Evolutionary conservation across 1,140 invertebrate species (phyloP), one percentile per base, ranked within the genome.

Genomic region (Muscidifurax raptorellus): DNA sequence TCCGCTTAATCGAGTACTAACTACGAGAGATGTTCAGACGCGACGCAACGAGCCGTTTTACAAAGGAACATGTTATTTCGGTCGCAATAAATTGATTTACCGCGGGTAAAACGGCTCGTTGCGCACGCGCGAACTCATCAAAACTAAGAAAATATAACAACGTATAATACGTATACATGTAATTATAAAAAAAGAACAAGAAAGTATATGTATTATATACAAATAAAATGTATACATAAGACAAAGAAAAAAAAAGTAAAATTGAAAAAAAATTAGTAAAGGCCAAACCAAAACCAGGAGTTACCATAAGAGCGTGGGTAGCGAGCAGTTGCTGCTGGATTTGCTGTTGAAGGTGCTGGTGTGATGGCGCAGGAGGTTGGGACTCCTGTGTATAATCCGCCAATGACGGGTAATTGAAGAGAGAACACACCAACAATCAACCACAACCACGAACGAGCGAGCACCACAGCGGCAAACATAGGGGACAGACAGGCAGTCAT

Each of bases 291-390:
- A 93, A 93, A 93, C 92, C 92, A 93, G 90, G 91, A 93, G 92
- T 93, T 93, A 93, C 92, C 92, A 93, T 93, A 92, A 93, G 92
- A 92, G 92, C 92, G 92, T 93, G 92, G 92, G 92, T 93, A 93
- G 92, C 92, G 91, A 93, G 92, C 92, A 93, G 92, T 93, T 93
- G 92, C 91, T 92, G 92, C 91, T 93, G 92, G 92, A 93, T 92
- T 92, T 93, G 92, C 91, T 93, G 92, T 93, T 93, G 92, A 92
- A 93, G 92, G 91, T 93, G 92, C 91, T 93, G 92, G 90, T 93
- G 92, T 83, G 85, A 90, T 92, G 92, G 90, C 91, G 91, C 90
- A 93, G 92, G 92, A 92, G 92, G 89, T 88, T 91, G 90, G 90
- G 91, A 90, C 92, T 93, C 92, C 92, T 93, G 90, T 93, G 79